Evolutionary conservation across 2,797 vertebrate species (phyloP).

Genomic region (Acrossocheilus wenchowensis): DNA sequence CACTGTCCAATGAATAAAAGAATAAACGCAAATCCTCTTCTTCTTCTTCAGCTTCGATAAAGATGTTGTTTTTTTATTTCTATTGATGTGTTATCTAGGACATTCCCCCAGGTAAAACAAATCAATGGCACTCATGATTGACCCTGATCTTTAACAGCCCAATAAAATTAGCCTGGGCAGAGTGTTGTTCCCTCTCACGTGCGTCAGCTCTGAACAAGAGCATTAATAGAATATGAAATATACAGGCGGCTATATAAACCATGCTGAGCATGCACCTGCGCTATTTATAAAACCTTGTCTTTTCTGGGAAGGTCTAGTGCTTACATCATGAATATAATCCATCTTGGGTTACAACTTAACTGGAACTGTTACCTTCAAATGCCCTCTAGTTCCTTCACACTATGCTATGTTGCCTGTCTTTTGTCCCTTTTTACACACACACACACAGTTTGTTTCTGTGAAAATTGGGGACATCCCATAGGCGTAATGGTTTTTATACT

Average conservation of each 20-base stretch:
- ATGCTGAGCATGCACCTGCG: slow-evolving; percentile 43
- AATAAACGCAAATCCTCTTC: background rate
- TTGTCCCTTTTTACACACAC: background rate
- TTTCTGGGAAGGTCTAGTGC: slow-evolving; percentile 41
- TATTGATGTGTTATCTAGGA: background rate
- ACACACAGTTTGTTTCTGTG: too few species aligned
- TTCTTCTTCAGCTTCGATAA: background rate
- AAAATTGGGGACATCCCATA: too few species aligned
- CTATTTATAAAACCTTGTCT: slow-evolving; percentile 52
- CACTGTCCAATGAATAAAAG: background rate
- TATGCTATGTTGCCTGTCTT: slow-evolving; percentile 6
- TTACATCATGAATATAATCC: slow-evolving; percentile 32
- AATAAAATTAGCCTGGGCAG: background rate
- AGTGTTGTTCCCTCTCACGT: background rate
- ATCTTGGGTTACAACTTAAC: slow-evolving; percentile 40
- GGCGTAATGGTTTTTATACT: too few species aligned
- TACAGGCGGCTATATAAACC: slow-evolving; percentile 15
- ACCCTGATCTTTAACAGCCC: background rate
- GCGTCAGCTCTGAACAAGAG: slow-evolving; percentile 10
- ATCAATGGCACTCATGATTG: background rate
- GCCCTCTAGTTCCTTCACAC: slow-evolving; percentile 4
- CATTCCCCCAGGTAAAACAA: background rate
- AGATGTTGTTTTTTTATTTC: background rate
- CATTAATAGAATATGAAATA: slow-evolving; percentile 16
- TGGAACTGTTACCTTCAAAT: slow-evolving; percentile 39